Evolutionary conservation across 1,140 invertebrate genomes (phyloP).

Genomic region (Caerostris extrusa): DNA sequence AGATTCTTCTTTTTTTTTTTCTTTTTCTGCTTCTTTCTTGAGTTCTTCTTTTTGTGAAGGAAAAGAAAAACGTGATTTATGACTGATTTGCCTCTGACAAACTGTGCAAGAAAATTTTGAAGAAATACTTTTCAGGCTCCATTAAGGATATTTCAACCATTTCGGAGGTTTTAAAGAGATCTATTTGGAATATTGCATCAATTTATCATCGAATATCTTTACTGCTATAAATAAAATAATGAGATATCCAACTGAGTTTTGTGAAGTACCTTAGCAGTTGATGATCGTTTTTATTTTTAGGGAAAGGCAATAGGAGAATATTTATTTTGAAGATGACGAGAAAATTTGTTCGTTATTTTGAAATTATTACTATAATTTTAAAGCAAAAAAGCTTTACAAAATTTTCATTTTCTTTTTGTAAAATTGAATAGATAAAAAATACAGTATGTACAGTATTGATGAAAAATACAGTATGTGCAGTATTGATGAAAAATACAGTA

Average conservation of each 20-base stretch:
- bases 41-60: not conserved
- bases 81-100: conserved; percentile 27
- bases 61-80: conserved; percentile 22
- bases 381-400: not conserved
- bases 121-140: conserved; percentile 15
- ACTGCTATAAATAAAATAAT: not conserved
- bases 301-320: not conserved
- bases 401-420: too few species aligned
- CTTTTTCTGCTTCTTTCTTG: not conserved
- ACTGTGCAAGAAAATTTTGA: conserved; percentile 13
- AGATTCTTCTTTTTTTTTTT: not conserved
- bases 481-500: too few species aligned
- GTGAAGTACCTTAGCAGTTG: not conserved
- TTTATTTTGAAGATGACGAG: not conserved
- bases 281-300: not conserved
- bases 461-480: too few species aligned
- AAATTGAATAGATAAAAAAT: too few species aligned
- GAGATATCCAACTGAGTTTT: not conserved
- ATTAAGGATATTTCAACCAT: not conserved
- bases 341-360: not conserved
- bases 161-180: conserved; percentile 11
- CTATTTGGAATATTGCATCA: conserved; percentile 19
- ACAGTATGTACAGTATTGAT: too few species aligned
- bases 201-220: not conserved
- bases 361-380: not conserved